phyloP scores from a whole-genome alignment of 2,888 invertebrate species.

The Protophormia terraenovae region DNA sequence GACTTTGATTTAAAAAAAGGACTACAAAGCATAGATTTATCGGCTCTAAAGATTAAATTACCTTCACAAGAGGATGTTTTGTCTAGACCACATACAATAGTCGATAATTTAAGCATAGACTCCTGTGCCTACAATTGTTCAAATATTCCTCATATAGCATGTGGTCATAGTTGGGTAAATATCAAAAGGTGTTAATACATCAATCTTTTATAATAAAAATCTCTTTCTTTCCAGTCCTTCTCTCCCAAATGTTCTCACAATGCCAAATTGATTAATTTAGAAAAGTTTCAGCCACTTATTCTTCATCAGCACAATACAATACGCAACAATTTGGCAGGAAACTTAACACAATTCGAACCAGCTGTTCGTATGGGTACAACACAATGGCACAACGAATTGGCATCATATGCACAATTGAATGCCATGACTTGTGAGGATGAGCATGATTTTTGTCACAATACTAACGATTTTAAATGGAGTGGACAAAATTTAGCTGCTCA shows the following conservation, averaged over 20 bases:
- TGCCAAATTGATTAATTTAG: not conserved
- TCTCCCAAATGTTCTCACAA: not conserved
- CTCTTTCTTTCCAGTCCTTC: not conserved
- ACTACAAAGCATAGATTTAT: not conserved
- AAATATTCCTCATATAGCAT: not conserved
- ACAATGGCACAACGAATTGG: not conserved
- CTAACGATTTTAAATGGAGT: not conserved
- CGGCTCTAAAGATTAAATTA: not conserved
- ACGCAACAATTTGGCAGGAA: not conserved
- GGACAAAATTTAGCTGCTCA: not conserved
- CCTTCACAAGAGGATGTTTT: not conserved
- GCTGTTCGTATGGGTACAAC: not conserved
- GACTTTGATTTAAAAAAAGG: not conserved
- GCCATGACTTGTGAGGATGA: not conserved
- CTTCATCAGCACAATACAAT: not conserved
- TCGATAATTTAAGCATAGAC: not conserved
- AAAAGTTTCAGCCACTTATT: not conserved
- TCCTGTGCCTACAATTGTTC: not conserved
- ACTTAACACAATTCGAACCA: not conserved
- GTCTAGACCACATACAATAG: not conserved
- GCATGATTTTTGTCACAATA: not conserved
- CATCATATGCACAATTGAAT: not conserved
- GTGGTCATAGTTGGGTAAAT: not conserved
- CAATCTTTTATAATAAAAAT: no score
- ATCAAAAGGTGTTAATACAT: not conserved